Conservation (phyloP, 2,797 vertebrate genomes). For the Limnodromus scolopaceus region DNA sequence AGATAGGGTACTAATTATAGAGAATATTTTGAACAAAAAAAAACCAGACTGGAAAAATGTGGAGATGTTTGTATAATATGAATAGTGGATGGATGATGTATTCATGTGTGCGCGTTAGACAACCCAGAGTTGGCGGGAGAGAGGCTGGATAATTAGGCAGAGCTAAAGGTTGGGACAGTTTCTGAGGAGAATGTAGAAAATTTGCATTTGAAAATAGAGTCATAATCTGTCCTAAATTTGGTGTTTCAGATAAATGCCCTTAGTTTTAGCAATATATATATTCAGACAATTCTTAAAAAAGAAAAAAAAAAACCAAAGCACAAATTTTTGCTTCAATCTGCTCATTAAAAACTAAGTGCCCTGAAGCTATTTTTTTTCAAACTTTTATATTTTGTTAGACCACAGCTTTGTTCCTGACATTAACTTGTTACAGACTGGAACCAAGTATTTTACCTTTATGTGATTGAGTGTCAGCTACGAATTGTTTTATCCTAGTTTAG, state of each 20-base stretch:
- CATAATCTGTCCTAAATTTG: background rate
- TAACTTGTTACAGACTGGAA: background rate
- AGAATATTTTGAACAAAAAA: background rate
- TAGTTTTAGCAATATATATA: background rate
- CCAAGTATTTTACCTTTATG: background rate
- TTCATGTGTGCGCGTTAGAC: background rate
- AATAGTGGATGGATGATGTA: background rate
- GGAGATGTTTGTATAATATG: background rate
- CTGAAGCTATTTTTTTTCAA: background rate
- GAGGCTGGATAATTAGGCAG: background rate
- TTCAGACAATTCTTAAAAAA: background rate
- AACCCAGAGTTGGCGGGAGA: background rate
- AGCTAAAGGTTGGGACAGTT: background rate
- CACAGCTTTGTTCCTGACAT: background rate
- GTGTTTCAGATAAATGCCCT: background rate
- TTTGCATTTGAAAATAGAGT: background rate
- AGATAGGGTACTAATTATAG: background rate
- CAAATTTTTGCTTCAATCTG: background rate
- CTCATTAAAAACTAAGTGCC: background rate
- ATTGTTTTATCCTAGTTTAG: background rate
- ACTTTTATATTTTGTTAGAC: background rate
- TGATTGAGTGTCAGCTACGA: background rate
- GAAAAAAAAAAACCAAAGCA: background rate
- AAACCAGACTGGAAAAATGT: background rate
- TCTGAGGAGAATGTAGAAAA: background rate